Base-by-base conservation (phyloP, 2,113 vertebrate genomes). In the Alligator sinensis region DNA sequence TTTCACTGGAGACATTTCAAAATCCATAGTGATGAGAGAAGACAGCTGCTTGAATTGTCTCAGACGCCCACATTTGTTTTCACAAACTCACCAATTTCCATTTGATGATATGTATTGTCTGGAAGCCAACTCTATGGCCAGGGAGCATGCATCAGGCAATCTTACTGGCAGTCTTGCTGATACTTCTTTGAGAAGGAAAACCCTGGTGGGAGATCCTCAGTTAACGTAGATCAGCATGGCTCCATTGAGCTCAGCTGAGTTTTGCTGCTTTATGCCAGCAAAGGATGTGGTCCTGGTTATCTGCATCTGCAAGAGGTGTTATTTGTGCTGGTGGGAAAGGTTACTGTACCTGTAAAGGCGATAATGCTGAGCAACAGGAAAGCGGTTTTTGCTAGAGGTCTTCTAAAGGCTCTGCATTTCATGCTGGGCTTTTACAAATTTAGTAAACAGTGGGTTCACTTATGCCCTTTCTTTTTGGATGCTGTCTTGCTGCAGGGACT, bases 121-220 rank as follows among this genome's bases (percentile, higher is more conserved):
- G 92, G 92, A 97, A 90, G 91, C 93, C 91, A 94, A 91, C 90
- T 93, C 54, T 82, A 77, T 89, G 86, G 87, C 22, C 75, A 84
- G 82, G 59, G 66, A 47, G 82, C 91, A 30, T 28, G 34, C 80
- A 86, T 93, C 84, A 96, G 91, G 95, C 93, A 95, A 54, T 87
- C 18, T 82, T 72, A 84, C 77, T 6, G 14, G 75, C 75, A 57
- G 27, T 92, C 5, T 76, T 66, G 24, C 75, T 86, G 94, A 0
- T 82, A 79, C 75, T 91, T 94, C 93, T 94, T 90, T 61, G 4
- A 89, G 86, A 66, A 57, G 91, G 19, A 38, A 77, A 83, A 61
- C 91, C 81, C 54, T 68, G 55, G 24, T 24, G 28, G 58, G 70
- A 87, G 58, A 77, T 68, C 19, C 75, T 87, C 0, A 0, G 16